Conservation (phyloP, 2,113 vertebrate genomes). For the Anser brachyrhynchus region DNA sequence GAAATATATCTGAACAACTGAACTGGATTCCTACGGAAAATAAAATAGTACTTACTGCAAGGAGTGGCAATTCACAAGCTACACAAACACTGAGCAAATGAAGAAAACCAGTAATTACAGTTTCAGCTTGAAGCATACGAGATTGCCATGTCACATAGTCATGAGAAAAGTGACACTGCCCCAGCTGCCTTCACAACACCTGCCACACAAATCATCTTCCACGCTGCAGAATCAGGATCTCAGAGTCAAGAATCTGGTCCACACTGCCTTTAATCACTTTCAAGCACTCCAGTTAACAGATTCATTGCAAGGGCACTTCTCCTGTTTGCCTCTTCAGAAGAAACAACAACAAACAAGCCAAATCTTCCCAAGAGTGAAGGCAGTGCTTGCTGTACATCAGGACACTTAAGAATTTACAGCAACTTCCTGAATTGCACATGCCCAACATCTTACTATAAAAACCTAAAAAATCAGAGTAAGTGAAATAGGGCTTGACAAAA, state of each 20-base stretch:
- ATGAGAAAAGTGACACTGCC: neutral
- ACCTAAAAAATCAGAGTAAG: neutral
- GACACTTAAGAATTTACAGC: accelerated
- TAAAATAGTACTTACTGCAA: neutral
- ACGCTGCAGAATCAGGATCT: neutral
- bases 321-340: neutral
- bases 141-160: accelerated
- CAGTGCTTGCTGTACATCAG: accelerated
- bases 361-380: neutral
- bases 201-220: neutral
- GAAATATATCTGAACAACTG: neutral
- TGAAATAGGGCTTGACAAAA: neutral
- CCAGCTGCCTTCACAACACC: accelerated
- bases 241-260: accelerated
- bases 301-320: neutral
- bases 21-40: neutral
- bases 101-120: neutral
- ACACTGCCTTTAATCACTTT: accelerated
- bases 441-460: neutral
- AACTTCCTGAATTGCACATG: neutral
- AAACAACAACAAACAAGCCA: neutral
- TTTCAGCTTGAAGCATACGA: accelerated
- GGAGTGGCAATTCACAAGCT: neutral
- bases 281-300: neutral
- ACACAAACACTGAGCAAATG: neutral